Base-by-base conservation (phyloP, 2,888 invertebrate species). In the Agonopterix arenella region DNA sequence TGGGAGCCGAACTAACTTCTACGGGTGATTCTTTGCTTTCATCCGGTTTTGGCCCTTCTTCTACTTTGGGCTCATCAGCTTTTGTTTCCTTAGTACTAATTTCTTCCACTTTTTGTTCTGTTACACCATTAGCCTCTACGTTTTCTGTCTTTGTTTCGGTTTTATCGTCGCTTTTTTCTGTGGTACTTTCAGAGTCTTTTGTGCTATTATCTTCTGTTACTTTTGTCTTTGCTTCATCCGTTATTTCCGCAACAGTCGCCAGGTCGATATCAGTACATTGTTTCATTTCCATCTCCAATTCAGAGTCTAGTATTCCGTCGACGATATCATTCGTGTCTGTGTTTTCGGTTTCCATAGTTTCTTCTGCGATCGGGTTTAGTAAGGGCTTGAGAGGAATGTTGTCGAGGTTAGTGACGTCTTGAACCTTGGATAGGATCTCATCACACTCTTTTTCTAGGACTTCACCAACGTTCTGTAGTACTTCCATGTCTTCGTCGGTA, bases 381-480 rank as follows among this genome's bases (percentile, higher is more conserved):
- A 84, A 55, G 2, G 84, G 80, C 60, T 85, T 86, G 8, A 82
- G 55, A 11, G 84, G 75, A 46, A 86, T 82, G 47, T 69, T 84
- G 52, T 82, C 81, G 51, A 86, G 69, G 57, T 84, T 84, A 4
- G 88, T 88, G 37, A 89, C 85, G 62, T 84, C 75, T 57, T 88
- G 79, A 5, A 90, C 88, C 61, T 89, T 89, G 0, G 84, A 84
- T 16, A 90, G 58, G 51, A 90, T 86, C 57, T 89, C 89, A 53
- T 83, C 84, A 56, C 90, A 90, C 67, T 89, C 89, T 56, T 88
- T 89, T 53, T 88, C 88, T 11, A 90, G 66, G 2, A 81, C 85
- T 45, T 83, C 80, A 3, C 84, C 82, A 11, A 78, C 85, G 55
- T 80, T 84, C 58, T 82, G 74, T 28, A 86, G 62, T 1, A 79